A percentile compares a stretch with the other conserved stretches of the same genome.
Evolutionary conservation across 2,797 vertebrate species (phyloP).

Genomic region (Urosaurus nigricauda): DNA sequence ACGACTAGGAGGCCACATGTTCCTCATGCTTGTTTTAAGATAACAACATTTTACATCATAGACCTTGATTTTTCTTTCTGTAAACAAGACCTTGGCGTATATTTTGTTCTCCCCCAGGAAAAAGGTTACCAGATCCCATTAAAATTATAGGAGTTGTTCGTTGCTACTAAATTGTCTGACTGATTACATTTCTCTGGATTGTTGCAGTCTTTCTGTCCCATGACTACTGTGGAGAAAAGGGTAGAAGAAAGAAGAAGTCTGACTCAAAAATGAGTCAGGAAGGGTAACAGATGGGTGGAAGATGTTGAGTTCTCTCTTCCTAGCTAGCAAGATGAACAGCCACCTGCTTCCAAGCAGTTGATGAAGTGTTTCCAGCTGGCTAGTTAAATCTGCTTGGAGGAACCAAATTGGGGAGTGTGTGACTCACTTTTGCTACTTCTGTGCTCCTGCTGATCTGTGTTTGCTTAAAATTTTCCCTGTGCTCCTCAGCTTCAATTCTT

Average conservation of each 20-base stretch:
- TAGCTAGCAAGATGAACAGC: conserved; percentile 30
- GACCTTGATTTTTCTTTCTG: not conserved
- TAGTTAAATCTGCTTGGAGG: not conserved
- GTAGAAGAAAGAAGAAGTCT: conserved; percentile 30
- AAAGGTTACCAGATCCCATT: not conserved
- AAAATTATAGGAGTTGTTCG: not conserved
- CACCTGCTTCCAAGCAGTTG: not conserved
- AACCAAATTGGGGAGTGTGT: conserved; percentile 4
- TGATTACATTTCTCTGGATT: not conserved
- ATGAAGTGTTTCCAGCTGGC: conserved; percentile 1
- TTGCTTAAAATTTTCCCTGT: conserved; percentile 14
- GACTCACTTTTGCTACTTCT: conserved; percentile 35
- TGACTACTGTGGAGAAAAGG: conserved; percentile 7
- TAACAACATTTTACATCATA: not conserved
- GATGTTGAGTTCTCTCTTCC: conserved; percentile 2
- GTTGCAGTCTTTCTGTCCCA: not conserved
- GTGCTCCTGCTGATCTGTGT: not conserved
- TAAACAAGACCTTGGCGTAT: not conserved
- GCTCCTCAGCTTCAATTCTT: conserved; percentile 7
- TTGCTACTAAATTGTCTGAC: not conserved
- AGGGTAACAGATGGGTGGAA: conserved; percentile 6
- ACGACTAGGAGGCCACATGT: not conserved
- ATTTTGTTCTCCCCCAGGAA: not conserved
- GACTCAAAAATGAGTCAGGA: conserved; percentile 35
- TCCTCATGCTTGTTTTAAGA: not conserved